phyloP scores from a whole-genome alignment of 2,113 vertebrate species.

The Agelaius phoeniceus region DNA sequence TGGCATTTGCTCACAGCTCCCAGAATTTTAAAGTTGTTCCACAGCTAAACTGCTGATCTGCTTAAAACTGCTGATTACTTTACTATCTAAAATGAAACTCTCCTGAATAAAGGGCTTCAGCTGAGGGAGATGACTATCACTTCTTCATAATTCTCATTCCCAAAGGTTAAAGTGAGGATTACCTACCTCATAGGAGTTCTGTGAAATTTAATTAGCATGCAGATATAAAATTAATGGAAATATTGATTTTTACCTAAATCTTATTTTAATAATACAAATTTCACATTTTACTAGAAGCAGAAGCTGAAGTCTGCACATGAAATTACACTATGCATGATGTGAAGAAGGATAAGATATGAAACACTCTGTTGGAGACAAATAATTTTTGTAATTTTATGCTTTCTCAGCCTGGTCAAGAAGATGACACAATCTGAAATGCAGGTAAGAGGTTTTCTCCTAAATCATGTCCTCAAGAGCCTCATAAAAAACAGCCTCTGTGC shows the following conservation, averaged over 20 bases:
- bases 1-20: neutral
- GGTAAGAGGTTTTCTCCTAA: neutral
- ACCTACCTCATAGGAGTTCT: neutral
- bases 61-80: neutral
- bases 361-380: neutral
- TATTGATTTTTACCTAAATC: conserved; percentile 1
- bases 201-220: conserved; percentile 21
- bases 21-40: neutral
- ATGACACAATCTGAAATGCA: neutral
- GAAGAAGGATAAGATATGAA: neutral
- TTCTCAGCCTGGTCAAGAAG: neutral
- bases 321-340: neutral
- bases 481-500: neutral
- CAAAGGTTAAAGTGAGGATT: conserved; percentile 33
- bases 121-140: neutral
- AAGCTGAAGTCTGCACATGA: neutral
- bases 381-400: neutral
- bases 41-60: neutral
- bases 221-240: conserved; percentile 25
- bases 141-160: conserved; percentile 8
- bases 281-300: neutral
- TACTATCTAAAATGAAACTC: neutral
- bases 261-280: neutral
- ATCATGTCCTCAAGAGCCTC: neutral
- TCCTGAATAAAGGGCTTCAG: conserved; percentile 1